Conservation (phyloP, 2,888 invertebrate genomes). For the Cryptocephalus moraei region DNA sequence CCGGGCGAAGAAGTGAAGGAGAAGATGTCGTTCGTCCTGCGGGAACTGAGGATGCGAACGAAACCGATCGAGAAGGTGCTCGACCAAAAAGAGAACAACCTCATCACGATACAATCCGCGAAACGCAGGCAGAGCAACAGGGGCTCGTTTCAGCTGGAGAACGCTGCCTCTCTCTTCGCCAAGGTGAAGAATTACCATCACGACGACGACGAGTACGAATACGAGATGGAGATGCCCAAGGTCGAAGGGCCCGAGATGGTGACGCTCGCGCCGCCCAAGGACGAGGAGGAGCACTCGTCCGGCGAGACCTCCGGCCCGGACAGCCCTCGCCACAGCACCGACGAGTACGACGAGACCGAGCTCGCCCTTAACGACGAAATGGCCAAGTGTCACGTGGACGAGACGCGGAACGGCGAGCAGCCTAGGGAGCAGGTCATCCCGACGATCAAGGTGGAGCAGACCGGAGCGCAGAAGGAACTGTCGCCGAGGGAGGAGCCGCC, state of each 20-base stretch:
- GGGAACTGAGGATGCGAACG: constrained; percentile 65
- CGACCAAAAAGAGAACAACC: constrained; percentile 33
- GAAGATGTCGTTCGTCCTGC: constrained; percentile 68
- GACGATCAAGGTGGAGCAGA: constrained; percentile 41
- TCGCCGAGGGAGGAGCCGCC: constrained; percentile 26
- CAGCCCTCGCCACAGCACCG: constrained; percentile 67
- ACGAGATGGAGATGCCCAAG: background rate
- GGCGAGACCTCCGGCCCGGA: constrained; percentile 86
- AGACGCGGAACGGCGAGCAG: constrained; percentile 20
- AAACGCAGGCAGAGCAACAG: constrained; percentile 28
- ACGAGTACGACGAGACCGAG: constrained; percentile 59
- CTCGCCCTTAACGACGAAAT: constrained; percentile 41
- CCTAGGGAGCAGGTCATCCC: constrained; percentile 32
- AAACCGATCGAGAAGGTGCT: constrained; percentile 35
- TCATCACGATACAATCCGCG: constrained; percentile 32
- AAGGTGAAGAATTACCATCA: constrained; percentile 43
- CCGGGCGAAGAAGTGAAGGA: constrained; percentile 64
- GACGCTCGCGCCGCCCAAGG: background rate
- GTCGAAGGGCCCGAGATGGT: background rate
- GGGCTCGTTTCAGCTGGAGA: constrained; percentile 30
- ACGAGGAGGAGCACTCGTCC: constrained; percentile 57
- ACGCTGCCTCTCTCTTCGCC: constrained; percentile 34
- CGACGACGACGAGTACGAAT: constrained; percentile 30
- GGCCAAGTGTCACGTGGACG: constrained; percentile 26
- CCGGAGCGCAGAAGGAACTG: no score